phyloP scores from a whole-genome alignment of 2,797 vertebrate genomes.

The Chaenodraco wilsoni region DNA sequence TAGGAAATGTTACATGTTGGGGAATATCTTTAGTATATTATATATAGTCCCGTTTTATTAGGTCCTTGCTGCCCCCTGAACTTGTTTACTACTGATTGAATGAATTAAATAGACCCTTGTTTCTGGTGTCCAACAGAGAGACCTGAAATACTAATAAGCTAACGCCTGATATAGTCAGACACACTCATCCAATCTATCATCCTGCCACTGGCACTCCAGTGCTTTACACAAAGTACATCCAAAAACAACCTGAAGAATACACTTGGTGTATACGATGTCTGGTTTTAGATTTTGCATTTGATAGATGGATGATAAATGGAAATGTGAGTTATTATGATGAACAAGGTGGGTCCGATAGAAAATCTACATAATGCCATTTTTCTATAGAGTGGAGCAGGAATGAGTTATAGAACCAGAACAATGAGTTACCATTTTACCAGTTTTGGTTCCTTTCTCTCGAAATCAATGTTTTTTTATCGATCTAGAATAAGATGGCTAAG shows the following conservation, averaged over 20 bases:
- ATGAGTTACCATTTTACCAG: too few species aligned
- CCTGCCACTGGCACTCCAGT: slow-evolving; percentile 49
- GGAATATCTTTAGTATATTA: background rate
- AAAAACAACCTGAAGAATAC: slow-evolving; percentile 10
- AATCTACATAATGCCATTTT: background rate
- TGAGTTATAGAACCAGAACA: too few species aligned
- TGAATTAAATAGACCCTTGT: slow-evolving; percentile 70
- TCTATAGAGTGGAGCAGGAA: background rate
- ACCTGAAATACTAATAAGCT: slow-evolving; percentile 69
- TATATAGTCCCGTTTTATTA: slow-evolving; percentile 44
- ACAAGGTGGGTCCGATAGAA: background rate
- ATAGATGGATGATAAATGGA: slow-evolving; percentile 3
- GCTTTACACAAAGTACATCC: slow-evolving; percentile 46
- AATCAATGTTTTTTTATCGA: too few species aligned
- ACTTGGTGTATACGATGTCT: slow-evolving; percentile 19
- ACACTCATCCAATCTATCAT: slow-evolving; percentile 66
- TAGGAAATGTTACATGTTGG: background rate
- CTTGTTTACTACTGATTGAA: slow-evolving; percentile 49
- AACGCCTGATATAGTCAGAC: slow-evolving; percentile 53
- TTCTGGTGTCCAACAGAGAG: slow-evolving; percentile 59
- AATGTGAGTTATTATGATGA: background rate
- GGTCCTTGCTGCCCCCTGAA: slow-evolving; percentile 50
- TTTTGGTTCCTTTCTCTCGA: too few species aligned
- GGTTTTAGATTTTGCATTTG: background rate
- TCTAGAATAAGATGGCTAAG: too few species aligned